Base-by-base conservation (phyloP, 2,888 invertebrate species). In the Seira sanloemensis region DNA sequence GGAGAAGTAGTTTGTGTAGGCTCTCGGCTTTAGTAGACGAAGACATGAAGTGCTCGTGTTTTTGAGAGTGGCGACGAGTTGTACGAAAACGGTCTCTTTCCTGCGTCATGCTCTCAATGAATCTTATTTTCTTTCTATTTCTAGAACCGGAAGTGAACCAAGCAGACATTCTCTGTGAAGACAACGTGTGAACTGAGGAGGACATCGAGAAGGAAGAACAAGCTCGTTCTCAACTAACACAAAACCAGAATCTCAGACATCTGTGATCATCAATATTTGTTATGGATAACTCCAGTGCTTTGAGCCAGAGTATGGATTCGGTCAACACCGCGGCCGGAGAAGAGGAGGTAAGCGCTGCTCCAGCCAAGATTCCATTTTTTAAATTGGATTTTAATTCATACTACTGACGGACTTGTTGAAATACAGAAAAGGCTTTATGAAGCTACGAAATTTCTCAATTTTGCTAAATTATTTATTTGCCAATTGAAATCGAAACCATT, bases 241-340 rank as follows among this genome's bases (percentile, higher is more conserved):
- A 7, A 67, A 67, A 25, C 66, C 19, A 67, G 84, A 84, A 84
- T 84, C 84, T 84, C 84, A 84, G 75, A 84, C 69, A 69, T 71
- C 84, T 84, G 84, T 84, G 84, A 84, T 67, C 26, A 67, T 18
- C 75, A 73, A 83, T 74, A 80, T 62, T 83, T 83, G 76, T 66
- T 65, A 94, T 94, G 93, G 94, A 94, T 91, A 94, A 94, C 89
- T 93, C 94, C 89, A 94, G 94, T 91, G 95, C 97, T 91, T 91
- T 92, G 69, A 97, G 97, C 92, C 97, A 98, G 93, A 97, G 97
- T 93, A 97, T 98, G 97, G 98, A 98, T 93, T 97, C 97, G 90
- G 98, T 98, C 91, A 97, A 97, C 93, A 97, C 97, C 90, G 95
- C 95, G 91, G 96, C 96, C 92, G 96, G 97, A 92, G 98, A 98